phyloP scores from a whole-genome alignment of 2,797 vertebrate species.

The Platyrinchus mystaceus region DNA sequence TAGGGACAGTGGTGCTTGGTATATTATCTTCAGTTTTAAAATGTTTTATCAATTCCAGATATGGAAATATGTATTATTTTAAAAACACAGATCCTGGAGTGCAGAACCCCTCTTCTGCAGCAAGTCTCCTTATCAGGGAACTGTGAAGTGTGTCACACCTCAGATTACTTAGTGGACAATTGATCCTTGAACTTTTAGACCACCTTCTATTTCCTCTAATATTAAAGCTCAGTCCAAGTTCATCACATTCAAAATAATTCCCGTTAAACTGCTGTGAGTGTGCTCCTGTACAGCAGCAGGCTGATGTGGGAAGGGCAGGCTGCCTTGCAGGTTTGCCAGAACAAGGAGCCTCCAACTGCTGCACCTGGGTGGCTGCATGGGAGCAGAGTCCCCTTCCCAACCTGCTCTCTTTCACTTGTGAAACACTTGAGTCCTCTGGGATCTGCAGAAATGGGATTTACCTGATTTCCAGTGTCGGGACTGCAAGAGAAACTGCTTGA shows the following conservation, averaged over 20 bases:
- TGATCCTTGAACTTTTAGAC: not conserved
- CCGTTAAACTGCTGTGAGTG: rapidly evolving
- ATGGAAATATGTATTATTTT: not conserved
- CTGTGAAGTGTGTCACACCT: not conserved
- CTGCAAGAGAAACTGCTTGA: not conserved
- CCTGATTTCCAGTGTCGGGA: not conserved
- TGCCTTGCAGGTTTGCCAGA: not conserved
- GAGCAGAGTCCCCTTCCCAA: not conserved
- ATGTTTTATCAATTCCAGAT: not conserved
- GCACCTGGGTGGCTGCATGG: not conserved
- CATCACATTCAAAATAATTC: not conserved
- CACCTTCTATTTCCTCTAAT: not conserved
- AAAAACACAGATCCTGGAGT: not conserved
- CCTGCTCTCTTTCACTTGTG: not conserved
- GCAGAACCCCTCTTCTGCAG: not conserved
- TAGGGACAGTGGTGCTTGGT: not conserved
- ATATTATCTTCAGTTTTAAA: not conserved
- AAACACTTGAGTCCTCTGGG: not conserved
- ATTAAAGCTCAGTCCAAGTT: not conserved
- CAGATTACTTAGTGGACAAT: not conserved
- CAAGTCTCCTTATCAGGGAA: not conserved
- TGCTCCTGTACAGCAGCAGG: not conserved
- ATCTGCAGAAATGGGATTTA: not conserved
- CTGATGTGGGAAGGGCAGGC: not conserved
- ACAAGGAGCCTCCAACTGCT: not conserved